Base-by-base conservation (phyloP, 2,888 invertebrate genomes). In the Quadriops clusia region DNA sequence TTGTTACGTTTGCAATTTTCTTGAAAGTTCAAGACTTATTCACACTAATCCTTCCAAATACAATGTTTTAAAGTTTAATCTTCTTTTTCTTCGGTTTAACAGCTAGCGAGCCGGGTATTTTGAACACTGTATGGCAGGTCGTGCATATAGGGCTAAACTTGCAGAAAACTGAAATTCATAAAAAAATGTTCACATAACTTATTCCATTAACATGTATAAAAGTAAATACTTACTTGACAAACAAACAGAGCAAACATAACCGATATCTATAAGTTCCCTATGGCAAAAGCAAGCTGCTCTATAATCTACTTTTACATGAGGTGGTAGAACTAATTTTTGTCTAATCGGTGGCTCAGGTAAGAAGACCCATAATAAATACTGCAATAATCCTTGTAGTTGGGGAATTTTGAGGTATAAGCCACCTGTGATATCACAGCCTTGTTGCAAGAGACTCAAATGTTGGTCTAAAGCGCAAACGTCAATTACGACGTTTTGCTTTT, bases 201-300 rank as follows among this genome's bases (percentile, higher is more conserved):
- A 23, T 3, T 17, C 17, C 11, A 27, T 7, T 12, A 28, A 25
- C 26, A 22, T 12, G 22, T 26, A 7, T 20, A 16, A 30, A 23
- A 22, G 14, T 17, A 11, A 21, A 33, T 29, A 59, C 77, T 70
- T 57, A 86, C 87, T 87, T 42, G 94, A 94, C 22, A 98, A 68
- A 59, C 97, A 97, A 30, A 95, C 89, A 5, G 95, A 97, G 63
- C 97, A 98, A 11, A 97, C 95, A 58, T 84, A 95, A 39, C 95
- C 97, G 46, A 95, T 81, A 53, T 94, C 93, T 36, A 97, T 84
- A 18, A 97, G 71, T 48, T 89, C 86, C 12, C 93, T 69, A 58
- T 97, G 97, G 53, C 97, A 98, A 67, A 97, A 97, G 61, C 97
- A 97, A 0, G 95, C 93, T 3, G 97, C 94, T 44, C 95, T 69